These are phyloP conservation scores for Noctua janthina DNA, from an alignment of 2,888 invertebrate genomes.

Conservation along the genomic window DNA sequence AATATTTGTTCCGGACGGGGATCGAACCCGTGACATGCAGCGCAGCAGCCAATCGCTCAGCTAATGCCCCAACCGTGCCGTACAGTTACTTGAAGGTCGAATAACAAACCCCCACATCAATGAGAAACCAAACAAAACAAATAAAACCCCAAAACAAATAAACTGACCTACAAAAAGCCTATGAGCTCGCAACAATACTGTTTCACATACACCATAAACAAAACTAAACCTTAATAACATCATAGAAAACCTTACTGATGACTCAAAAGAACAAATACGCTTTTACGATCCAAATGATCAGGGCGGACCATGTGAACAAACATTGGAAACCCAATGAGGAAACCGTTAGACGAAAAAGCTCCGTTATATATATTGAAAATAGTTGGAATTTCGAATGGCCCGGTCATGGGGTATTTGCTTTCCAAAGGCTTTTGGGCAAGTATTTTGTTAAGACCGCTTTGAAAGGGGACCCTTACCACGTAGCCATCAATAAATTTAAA, in stretches of 20 bases:
- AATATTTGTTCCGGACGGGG: no score
- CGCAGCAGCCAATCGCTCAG: no score
- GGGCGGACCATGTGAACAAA: conserved; percentile 6
- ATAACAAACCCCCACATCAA: neutral
- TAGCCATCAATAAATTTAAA: neutral
- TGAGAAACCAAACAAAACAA: neutral
- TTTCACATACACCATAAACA: neutral
- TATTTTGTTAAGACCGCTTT: conserved; percentile 1
- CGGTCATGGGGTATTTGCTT: conserved; percentile 13
- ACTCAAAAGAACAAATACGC: neutral
- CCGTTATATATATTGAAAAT: conserved; percentile 7
- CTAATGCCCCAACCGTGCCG: no score
- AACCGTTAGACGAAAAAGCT: conserved; percentile 5
- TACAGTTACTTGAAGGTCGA: neutral
- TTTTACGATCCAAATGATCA: conserved; percentile 23
- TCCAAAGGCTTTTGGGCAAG: neutral
- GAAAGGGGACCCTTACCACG: neutral
- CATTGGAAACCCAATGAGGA: conserved; percentile 39
- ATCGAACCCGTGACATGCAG: no score
- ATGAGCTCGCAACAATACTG: neutral
- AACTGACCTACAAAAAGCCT: neutral
- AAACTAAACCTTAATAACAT: neutral
- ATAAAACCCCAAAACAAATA: neutral
- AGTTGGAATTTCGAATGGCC: neutral
- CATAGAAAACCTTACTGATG: neutral